Evolutionary conservation across 1,140 invertebrate species (phyloP), one percentile per base, ranked within the genome.

Genomic region (Cyphomyrmex costatus): DNA sequence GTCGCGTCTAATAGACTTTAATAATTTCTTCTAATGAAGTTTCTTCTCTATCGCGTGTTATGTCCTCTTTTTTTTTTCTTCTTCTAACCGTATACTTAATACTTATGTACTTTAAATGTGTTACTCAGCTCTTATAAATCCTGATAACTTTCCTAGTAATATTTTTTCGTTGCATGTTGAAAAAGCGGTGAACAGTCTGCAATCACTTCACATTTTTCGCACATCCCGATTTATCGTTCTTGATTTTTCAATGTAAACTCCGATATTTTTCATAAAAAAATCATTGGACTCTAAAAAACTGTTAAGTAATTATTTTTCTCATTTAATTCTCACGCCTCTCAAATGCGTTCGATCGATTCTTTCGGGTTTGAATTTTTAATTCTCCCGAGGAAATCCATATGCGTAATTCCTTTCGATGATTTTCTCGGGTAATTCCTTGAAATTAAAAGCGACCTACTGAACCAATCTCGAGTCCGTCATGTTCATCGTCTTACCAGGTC

Each of bases 171-270:
- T 21, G 16, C 3, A 12, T 36, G n/a, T 16, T 56, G 49, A 53
- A 51, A 74, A 14, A 61, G 60, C 19, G 33, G 16, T 21, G 33
- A 16, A 24, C n/a, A 19, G n/a, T 56, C 71, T 19, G 51, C 30
- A 8, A 71, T 53, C 30, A 76, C 14, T 70, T 71, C 10, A 70
- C 8, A 58, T 2, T 36, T 24, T 42, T 36, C 46, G 53, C 46
- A 66, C 27, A 60, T 78, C 24, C 10, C 21, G 14, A 16, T 42
- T 51, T 21, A 16, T 12, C n/a, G 2, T 51, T 79, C 27, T 66
- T 53, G 30, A 79, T 53, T 80, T 53, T 80, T 16, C 76, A 33
- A 46, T 6, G 53, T 58, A n/a, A n/a, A n/a, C n/a, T n/a, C n/a
- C n/a, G 33, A 58, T 36, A 60, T n/a, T 27, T 24, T 51, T 51